These are phyloP conservation scores for Marcusenius ussheri DNA, from an alignment of 2,113 vertebrate genomes.

Conservation along the genomic window DNA sequence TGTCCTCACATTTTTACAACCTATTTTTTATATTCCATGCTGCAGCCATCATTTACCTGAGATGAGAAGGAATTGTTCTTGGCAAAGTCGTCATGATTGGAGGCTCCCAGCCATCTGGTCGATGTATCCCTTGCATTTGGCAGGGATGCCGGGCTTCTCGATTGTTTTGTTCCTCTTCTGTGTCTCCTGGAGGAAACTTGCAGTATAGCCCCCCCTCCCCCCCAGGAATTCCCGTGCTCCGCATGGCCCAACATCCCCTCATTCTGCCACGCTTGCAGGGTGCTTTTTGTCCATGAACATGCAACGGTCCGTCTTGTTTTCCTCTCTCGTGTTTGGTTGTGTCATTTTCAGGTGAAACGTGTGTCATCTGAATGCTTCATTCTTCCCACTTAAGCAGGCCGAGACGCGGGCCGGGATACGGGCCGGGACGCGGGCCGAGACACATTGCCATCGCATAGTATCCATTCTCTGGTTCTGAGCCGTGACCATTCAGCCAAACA, in stretches of 20 bases:
- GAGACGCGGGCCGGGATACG: too few relatives aligned
- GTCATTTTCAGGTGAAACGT: background rate
- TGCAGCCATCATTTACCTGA: background rate
- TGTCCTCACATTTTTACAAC: constrained; percentile 35
- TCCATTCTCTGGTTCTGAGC: background rate
- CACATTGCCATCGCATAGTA: background rate
- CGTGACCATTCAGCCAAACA: background rate
- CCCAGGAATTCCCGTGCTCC: background rate
- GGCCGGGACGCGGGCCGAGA: too few relatives aligned
- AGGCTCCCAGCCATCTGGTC: background rate
- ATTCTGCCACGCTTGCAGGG: background rate
- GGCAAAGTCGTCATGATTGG: background rate
- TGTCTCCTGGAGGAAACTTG: background rate
- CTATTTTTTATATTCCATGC: background rate
- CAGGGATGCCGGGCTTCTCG: background rate
- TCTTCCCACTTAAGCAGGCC: background rate
- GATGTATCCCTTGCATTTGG: background rate
- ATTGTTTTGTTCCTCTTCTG: background rate
- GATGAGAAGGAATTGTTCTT: background rate
- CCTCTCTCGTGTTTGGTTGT: background rate
- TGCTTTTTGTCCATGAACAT: background rate
- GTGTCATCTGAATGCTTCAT: background rate
- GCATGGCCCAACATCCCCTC: background rate
- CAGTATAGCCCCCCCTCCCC: background rate
- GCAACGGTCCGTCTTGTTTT: background rate